These are phyloP conservation scores for Bufotes viridis DNA, from an alignment of 2,797 vertebrate genomes.

Conservation along the genomic window DNA sequence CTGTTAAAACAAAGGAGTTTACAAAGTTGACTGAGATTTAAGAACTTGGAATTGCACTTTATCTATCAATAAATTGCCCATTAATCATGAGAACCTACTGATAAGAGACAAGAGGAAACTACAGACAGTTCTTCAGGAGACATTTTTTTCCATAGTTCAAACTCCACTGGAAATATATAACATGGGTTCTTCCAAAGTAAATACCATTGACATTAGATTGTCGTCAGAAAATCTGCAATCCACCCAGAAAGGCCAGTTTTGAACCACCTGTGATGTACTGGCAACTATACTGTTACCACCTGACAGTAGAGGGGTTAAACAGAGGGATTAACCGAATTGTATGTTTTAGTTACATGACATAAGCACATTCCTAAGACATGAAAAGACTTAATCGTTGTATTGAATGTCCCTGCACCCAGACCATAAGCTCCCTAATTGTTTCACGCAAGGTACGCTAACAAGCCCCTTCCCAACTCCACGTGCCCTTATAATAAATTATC, in stretches of 20 bases:
- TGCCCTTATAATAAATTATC: constrained; percentile 32
- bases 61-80: constrained; percentile 58
- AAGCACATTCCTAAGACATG: constrained; percentile 58
- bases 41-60: constrained; percentile 47
- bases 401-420: constrained; percentile 38
- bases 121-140: constrained; percentile 8
- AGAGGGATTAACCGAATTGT: constrained; percentile 43
- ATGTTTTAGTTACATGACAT: constrained; percentile 56
- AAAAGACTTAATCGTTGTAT: constrained; percentile 55
- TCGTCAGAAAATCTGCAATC: background rate
- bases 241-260: background rate
- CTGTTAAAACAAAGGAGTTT: constrained; percentile 56
- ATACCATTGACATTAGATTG: background rate
- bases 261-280: background rate
- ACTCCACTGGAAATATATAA: constrained; percentile 8
- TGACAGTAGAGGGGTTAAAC: constrained; percentile 33
- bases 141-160: constrained; percentile 1
- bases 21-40: constrained; percentile 46
- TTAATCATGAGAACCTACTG: constrained; percentile 58
- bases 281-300: background rate
- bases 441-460: constrained; percentile 50
- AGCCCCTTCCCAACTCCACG: constrained; percentile 18
- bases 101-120: constrained; percentile 54
- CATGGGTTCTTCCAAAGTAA: background rate
- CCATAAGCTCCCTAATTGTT: constrained; percentile 55